phyloP scores from a whole-genome alignment of 1,140 invertebrate genomes.

The Alviniconcha marisindica region DNA sequence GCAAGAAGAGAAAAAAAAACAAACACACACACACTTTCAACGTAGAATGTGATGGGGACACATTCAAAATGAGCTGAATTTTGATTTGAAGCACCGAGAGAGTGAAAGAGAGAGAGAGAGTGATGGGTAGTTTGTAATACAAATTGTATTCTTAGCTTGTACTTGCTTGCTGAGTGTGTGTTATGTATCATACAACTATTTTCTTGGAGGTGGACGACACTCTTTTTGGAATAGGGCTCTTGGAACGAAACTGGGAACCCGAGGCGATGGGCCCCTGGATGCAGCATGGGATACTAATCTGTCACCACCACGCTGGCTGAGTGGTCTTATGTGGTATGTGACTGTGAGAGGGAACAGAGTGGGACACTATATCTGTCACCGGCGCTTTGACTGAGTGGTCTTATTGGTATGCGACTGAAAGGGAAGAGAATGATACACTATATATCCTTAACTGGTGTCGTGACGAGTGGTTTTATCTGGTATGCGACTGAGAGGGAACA shows the following conservation, averaged over 20 bases:
- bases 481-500: too few species aligned
- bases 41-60: neutral
- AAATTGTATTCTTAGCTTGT: neutral
- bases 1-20: too few species aligned
- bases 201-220: neutral
- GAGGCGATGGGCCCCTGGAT: neutral
- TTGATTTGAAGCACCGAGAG: too few species aligned
- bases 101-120: too few species aligned
- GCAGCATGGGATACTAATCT: too few species aligned
- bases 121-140: neutral
- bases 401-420: too few species aligned
- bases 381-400: too few species aligned
- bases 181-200: constrained; percentile 1
- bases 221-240: constrained; percentile 1
- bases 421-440: too few species aligned
- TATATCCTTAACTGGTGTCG: too few species aligned
- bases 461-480: too few species aligned
- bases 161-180: constrained; percentile 14
- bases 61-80: neutral
- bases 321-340: neutral
- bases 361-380: too few species aligned
- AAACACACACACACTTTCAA: neutral
- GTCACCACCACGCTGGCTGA: neutral
- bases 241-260: neutral
- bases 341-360: too few species aligned